Conservation (phyloP, 2,113 vertebrate species). For the Trachemys scripta region DNA sequence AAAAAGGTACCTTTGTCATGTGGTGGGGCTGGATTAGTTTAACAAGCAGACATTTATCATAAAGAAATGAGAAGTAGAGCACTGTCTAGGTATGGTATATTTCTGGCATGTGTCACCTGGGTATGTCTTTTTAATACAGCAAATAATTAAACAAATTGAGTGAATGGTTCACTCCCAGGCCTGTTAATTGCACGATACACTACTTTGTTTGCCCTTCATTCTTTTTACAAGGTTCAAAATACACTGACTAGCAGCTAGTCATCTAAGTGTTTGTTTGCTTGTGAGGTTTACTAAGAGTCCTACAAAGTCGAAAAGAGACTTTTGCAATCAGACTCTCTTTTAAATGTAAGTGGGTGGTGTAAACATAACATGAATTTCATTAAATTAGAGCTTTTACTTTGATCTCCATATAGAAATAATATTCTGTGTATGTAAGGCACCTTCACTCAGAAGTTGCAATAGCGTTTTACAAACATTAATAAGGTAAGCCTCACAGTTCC, state of each 20-base stretch:
- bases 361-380: slow-evolving; percentile 72
- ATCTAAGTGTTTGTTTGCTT: not conserved
- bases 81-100: not conserved
- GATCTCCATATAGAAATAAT: slow-evolving; percentile 43
- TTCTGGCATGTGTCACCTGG: not conserved
- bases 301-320: slow-evolving; percentile 19
- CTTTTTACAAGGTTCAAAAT: slow-evolving; percentile 13
- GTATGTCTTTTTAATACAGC: not conserved
- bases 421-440: slow-evolving; percentile 42
- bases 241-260: slow-evolving; percentile 32
- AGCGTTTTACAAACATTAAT: slow-evolving; percentile 32
- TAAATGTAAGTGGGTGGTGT: slow-evolving; percentile 66
- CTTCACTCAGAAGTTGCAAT: slow-evolving; percentile 53
- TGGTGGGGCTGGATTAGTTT: not conserved
- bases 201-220: slow-evolving; percentile 26
- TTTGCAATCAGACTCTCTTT: not conserved
- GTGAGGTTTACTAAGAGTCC: not conserved
- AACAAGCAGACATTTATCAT: not conserved
- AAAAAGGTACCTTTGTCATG: not conserved
- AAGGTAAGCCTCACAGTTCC: not conserved
- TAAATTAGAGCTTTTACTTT: slow-evolving; percentile 70
- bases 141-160: not conserved
- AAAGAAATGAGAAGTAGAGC: not conserved
- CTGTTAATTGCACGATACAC: slow-evolving; percentile 10
- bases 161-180: not conserved